Conservation (phyloP, 2,113 vertebrate species). For the Erpornis zantholeuca region DNA sequence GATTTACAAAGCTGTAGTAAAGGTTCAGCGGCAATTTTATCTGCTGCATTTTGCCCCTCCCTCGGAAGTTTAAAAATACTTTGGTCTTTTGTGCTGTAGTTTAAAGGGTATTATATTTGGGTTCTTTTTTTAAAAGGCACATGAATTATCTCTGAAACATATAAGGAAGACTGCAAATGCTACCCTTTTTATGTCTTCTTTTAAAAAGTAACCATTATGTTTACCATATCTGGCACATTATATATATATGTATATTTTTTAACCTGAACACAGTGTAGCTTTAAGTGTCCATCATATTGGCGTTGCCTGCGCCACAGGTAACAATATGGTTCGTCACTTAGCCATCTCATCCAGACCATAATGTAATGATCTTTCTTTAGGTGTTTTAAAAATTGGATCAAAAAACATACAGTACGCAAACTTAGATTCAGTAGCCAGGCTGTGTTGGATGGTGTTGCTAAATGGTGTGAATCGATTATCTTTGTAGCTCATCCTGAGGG, state of each 20-base stretch:
- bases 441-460: background rate
- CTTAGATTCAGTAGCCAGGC: background rate
- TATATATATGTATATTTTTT: background rate
- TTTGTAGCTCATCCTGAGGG: background rate
- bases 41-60: background rate
- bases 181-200: background rate
- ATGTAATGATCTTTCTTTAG: background rate
- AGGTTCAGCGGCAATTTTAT: background rate
- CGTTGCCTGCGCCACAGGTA: background rate
- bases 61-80: background rate
- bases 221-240: background rate
- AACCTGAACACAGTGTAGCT: background rate
- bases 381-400: background rate
- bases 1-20: background rate
- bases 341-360: background rate
- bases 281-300: background rate
- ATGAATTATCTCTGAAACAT: background rate
- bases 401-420: rapidly evolving
- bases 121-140: background rate
- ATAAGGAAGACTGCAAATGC: background rate
- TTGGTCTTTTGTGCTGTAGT: background rate
- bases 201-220: background rate
- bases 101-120: background rate
- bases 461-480: background rate
- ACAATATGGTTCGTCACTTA: background rate